Conservation (phyloP, 1,140 invertebrate species). For the Macrobrachium nipponense region DNA sequence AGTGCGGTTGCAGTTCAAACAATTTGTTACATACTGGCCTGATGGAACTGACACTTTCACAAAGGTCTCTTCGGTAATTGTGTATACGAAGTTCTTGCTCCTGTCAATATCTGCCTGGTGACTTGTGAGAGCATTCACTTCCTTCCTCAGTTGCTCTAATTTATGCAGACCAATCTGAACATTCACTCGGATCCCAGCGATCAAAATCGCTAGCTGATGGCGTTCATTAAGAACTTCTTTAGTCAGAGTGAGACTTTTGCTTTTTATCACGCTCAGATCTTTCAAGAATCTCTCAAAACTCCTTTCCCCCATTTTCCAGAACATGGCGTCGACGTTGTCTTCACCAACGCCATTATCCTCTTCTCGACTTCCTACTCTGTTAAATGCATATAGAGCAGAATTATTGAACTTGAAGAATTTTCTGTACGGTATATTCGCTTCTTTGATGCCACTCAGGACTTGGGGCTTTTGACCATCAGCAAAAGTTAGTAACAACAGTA, state of each 20-base stretch:
- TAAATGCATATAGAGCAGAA: constrained; percentile 12
- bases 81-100: constrained; percentile 21
- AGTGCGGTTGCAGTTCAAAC: constrained; percentile 15
- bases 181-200: background rate
- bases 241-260: constrained; percentile 25
- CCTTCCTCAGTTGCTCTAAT: constrained; percentile 5
- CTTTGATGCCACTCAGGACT: constrained; percentile 26
- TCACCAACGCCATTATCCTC: constrained; percentile 3
- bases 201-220: background rate
- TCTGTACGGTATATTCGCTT: constrained; percentile 1
- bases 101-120: constrained; percentile 24
- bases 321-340: background rate
- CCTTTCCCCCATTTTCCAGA: constrained; percentile 25
- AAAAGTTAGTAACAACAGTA: constrained; percentile 31
- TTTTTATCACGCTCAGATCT: background rate
- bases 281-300: background rate
- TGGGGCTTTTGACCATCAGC: constrained; percentile 30
- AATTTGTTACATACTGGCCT: constrained; percentile 34
- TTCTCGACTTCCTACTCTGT: background rate
- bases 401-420: background rate
- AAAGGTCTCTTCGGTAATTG: background rate
- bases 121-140: background rate
- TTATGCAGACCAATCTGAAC: background rate
- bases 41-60: background rate
- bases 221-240: constrained; percentile 18